Base-by-base conservation (phyloP, 1,140 invertebrate species). In the Dendroctonus valens region DNA sequence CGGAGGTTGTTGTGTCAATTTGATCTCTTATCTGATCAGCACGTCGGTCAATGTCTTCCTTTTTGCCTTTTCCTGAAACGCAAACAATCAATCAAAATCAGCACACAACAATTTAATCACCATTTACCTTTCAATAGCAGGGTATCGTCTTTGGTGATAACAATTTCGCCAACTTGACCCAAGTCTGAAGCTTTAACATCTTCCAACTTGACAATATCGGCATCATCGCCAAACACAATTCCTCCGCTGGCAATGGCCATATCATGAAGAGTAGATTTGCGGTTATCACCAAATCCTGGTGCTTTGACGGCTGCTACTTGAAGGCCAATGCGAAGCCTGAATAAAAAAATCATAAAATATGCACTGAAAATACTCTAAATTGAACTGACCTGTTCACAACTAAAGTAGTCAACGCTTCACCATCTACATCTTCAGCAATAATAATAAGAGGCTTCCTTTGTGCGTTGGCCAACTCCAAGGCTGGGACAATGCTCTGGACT, bases 231-330 rank as follows among this genome's bases (percentile, higher is more conserved):
- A 79, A 99, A 98, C 2, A 99, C 94, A 79, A 97, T 91, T 61
- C 93, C 97, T 70, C 98, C 98, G 14, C 96, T 93, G 15, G 97
- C 87, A 76, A 99, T 92, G 4, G 98, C 97, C 91, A 99, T 99
- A 76, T 99, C 98, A 74, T 93, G 90, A 0, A 99, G 81, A 0
- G 96, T 99, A 26, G 94, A 90, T 81, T 99, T 99, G 40, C 98
- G 87, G 75, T 99, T 99, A 77, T 99, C 98, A 63, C 97, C 98
- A 79, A 99, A 99, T 7, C 98, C 98, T 64, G 98, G 98, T 3
- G 97, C 97, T 79, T 99, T 99, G 0, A 99, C 97, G 57, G 98
- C 97, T 61, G 92, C 96, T 6, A 99, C 95, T 83, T 96, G 94
- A 5, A 99, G 86, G 7, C 96, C 96, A 76, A 99, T 97, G 79